phyloP scores from a whole-genome alignment of 2,888 invertebrate species.

The Perizoma flavofasciatum region DNA sequence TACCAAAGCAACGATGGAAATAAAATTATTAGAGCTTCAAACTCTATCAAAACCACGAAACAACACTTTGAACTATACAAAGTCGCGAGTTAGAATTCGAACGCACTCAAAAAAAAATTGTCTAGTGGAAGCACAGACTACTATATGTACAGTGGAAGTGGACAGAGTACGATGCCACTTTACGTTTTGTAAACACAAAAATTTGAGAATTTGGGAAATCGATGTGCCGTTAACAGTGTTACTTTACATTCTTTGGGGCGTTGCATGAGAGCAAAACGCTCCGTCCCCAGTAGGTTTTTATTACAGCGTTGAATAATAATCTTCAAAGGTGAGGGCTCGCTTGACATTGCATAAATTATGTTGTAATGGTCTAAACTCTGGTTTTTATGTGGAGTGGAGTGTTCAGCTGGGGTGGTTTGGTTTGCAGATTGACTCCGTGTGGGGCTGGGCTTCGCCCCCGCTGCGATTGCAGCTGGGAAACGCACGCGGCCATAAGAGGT shows the following conservation, averaged over 20 bases:
- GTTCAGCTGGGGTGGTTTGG: slow-evolving; percentile 53
- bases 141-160: too few species aligned
- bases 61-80: too few species aligned
- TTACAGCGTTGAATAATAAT: slow-evolving; percentile 62
- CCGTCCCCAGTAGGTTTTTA: slow-evolving; percentile 58
- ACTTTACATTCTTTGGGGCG: slow-evolving; percentile 58
- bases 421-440: slow-evolving; percentile 96
- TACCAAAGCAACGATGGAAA: too few species aligned
- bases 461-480: slow-evolving; percentile 91
- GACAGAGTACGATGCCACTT: slow-evolving; percentile 64
- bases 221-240: slow-evolving; percentile 65
- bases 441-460: slow-evolving; percentile 97
- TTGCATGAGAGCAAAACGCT: slow-evolving; percentile 56
- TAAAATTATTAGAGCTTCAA: too few species aligned
- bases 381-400: slow-evolving; percentile 47
- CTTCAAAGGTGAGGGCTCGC: slow-evolving; percentile 74
- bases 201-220: slow-evolving; percentile 68
- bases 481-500: slow-evolving; percentile 82
- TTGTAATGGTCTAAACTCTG: slow-evolving; percentile 52
- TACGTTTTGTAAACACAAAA: slow-evolving; percentile 75
- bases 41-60: too few species aligned
- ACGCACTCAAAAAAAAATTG: slow-evolving; percentile 59
- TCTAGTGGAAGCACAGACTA: too few species aligned
- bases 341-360: slow-evolving; percentile 71
- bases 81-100: slow-evolving; percentile 32